These are phyloP conservation scores for Drosophila equinoxialis DNA, from an alignment of 1,140 invertebrate genomes.

Conservation along the genomic window DNA sequence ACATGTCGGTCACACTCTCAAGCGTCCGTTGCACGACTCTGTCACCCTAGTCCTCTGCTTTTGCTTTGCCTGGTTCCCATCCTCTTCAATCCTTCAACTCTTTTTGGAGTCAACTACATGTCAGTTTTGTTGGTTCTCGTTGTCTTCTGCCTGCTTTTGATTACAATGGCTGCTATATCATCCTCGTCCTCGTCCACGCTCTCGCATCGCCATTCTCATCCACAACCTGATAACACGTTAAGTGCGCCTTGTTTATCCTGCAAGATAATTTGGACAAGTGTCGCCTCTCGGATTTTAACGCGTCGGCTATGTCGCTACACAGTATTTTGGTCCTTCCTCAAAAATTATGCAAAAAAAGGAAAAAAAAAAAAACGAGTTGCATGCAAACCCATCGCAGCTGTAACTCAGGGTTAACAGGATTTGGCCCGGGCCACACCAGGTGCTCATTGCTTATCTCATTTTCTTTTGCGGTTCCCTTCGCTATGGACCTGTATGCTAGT, in stretches of 20 bases:
- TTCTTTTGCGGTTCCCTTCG: conserved; percentile 52
- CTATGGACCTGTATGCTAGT: conserved; percentile 7
- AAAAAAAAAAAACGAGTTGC: conserved; percentile 51
- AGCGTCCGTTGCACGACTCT: conserved; percentile 62
- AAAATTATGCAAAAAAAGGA: conserved; percentile 10
- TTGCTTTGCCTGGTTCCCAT: background rate
- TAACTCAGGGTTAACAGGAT: conserved; percentile 42
- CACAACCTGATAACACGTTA: conserved; percentile 77
- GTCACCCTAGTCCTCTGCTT: conserved; percentile 25
- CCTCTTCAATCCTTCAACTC: conserved; percentile 42
- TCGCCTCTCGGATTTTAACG: conserved; percentile 79
- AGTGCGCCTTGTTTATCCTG: conserved; percentile 77
- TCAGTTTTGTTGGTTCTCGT: conserved; percentile 67
- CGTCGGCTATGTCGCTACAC: conserved; percentile 37
- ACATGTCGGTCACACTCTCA: conserved; percentile 62
- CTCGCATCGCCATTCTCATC: conserved; percentile 12
- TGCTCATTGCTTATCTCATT: conserved; percentile 26
- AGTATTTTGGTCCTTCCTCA: conserved; percentile 9
- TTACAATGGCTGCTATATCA: conserved; percentile 71
- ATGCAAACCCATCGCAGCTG: conserved; percentile 21
- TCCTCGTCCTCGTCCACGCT: conserved; percentile 15
- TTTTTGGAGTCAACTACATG: conserved; percentile 77
- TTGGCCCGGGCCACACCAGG: background rate
- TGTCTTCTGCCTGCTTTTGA: conserved; percentile 72
- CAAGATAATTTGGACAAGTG: conserved; percentile 81